These are phyloP conservation scores for Halcyon senegalensis DNA, from an alignment of 2,113 vertebrate species.

Conservation along the genomic window DNA sequence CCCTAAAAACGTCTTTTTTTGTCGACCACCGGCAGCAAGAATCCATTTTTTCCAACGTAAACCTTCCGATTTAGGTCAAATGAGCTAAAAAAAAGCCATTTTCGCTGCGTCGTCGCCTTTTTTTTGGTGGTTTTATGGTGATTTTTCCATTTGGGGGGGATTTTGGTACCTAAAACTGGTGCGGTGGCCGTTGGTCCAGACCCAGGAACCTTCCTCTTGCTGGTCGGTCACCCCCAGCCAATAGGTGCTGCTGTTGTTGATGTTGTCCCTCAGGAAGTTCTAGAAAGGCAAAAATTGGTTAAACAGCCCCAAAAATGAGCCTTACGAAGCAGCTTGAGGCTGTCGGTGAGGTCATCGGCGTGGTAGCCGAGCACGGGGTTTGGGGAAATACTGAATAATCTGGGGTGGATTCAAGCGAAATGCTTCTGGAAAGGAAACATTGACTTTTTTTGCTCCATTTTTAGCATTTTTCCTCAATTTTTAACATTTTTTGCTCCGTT, in stretches of 20 bases:
- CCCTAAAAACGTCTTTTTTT: too few species aligned
- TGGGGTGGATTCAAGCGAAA: too few species aligned
- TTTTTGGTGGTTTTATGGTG: not conserved
- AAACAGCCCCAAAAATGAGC: not conserved
- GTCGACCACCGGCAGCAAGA: not conserved
- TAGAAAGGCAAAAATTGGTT: not conserved
- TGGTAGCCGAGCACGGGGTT: too few species aligned
- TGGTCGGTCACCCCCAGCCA: not conserved
- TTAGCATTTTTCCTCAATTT: too few species aligned
- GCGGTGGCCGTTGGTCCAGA: not conserved
- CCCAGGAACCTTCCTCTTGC: not conserved
- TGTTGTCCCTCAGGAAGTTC: not conserved
- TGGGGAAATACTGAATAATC: too few species aligned
- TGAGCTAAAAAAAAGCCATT: too few species aligned
- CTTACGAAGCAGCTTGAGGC: fast-evolving
- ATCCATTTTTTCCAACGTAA: not conserved
- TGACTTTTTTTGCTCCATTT: too few species aligned
- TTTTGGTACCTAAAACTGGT: not conserved
- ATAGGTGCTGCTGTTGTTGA: not conserved
- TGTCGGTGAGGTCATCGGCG: not conserved
- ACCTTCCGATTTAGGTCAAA: too few species aligned
- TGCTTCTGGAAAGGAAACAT: too few species aligned
- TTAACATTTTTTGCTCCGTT: too few species aligned
- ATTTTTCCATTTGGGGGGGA: not conserved
- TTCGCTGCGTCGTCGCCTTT: not conserved